These are phyloP conservation scores for Neocrepidodera transversa DNA, from an alignment of 2,888 invertebrate genomes.

Conservation along the genomic window DNA sequence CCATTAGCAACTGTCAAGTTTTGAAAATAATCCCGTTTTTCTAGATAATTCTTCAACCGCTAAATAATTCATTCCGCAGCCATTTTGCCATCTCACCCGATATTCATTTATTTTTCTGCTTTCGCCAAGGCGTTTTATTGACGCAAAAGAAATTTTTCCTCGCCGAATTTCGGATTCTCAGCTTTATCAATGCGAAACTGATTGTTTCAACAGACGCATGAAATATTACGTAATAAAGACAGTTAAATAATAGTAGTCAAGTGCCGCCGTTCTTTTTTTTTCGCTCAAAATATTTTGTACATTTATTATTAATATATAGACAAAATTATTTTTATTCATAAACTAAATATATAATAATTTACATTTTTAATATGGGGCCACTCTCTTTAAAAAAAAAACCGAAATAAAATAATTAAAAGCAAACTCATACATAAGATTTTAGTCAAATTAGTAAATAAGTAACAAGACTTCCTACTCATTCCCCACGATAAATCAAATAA, in stretches of 20 bases:
- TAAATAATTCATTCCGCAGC: constrained; percentile 16
- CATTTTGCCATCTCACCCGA: constrained; percentile 10
- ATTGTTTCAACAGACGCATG: neutral
- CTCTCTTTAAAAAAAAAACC: no score
- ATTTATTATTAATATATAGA: no score
- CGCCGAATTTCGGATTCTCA: neutral
- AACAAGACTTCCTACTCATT: no score
- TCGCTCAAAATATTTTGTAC: no score
- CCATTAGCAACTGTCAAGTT: constrained; percentile 9
- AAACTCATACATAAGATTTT: no score
- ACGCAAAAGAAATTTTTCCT: constrained; percentile 3
- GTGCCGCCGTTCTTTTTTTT: no score
- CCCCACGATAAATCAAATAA: no score
- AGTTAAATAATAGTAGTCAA: neutral
- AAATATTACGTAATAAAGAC: constrained; percentile 2
- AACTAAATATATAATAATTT: no score
- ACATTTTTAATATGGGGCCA: no score
- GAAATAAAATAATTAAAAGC: no score
- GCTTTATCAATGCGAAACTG: constrained; percentile 2
- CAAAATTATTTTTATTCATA: no score
- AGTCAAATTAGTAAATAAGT: no score
- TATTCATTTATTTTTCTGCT: constrained; percentile 15
- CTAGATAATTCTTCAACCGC: constrained; percentile 13
- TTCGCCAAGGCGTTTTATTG: constrained; percentile 1
- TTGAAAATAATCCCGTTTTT: constrained; percentile 10